Percentiles rank a stretch among this genome's conserved stretches.
Conservation (phyloP, 2,888 invertebrate species). For the Maniola hyperantus region DNA sequence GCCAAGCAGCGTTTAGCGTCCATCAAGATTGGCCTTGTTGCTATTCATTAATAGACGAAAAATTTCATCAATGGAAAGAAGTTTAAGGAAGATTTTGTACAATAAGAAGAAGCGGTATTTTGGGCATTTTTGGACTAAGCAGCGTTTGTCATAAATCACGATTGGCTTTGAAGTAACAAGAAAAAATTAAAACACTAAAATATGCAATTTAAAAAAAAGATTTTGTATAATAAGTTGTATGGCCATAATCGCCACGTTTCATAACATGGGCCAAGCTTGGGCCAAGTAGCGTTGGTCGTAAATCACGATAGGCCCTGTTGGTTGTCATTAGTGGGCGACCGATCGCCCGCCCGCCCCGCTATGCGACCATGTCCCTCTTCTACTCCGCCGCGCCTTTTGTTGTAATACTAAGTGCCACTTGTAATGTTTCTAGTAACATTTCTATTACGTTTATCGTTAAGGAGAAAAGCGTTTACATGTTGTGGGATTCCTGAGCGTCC, state of each 20-base stretch:
- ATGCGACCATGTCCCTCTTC: conserved; percentile 56
- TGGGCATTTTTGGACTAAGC: not conserved
- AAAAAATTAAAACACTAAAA: no score
- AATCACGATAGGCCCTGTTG: conserved; percentile 69
- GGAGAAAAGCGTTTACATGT: not conserved
- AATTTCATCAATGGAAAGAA: no score
- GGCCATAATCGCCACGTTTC: conserved; percentile 10
- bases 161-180: not conserved
- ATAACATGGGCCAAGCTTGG: conserved; percentile 30
- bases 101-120: not conserved
- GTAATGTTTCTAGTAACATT: conserved; percentile 25
- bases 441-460: not conserved
- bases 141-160: conserved; percentile 5
- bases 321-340: conserved; percentile 72
- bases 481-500: not conserved
- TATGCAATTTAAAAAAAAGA: no score
- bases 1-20: not conserved
- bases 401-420: conserved; percentile 29
- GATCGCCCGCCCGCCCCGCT: conserved; percentile 55
- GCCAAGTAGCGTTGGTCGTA: conserved; percentile 54
- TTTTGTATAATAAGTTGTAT: not conserved
- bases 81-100: not conserved
- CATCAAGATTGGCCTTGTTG: not conserved
- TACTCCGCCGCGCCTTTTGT: conserved; percentile 25
- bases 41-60: no score